Evolutionary conservation across 1,140 invertebrate species (phyloP).

Genomic region (Neotoxoptera formosana): DNA sequence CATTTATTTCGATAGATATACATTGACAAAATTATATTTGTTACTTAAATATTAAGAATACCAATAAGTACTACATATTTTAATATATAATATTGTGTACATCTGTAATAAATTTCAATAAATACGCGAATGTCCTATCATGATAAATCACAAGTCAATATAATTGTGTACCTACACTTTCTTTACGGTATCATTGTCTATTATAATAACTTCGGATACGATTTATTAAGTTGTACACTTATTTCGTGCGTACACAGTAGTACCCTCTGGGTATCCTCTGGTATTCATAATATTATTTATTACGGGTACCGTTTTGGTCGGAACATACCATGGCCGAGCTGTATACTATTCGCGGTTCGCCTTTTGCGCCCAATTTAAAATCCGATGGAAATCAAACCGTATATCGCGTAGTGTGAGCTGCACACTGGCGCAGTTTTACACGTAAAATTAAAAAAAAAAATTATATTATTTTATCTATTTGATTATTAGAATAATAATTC

Average conservation of each 20-base stretch:
- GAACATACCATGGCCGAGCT: not conserved
- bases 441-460: not conserved
- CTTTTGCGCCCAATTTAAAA: not conserved
- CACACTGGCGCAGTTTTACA: not conserved
- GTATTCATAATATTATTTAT: constrained; percentile 40
- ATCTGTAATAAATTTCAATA: not conserved
- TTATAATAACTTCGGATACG: constrained; percentile 16
- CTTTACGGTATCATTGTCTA: not conserved
- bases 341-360: not conserved
- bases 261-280: not conserved
- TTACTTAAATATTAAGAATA: not conserved
- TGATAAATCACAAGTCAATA: not conserved
- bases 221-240: not conserved
- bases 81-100: not conserved
- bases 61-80: not conserved
- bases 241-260: not conserved
- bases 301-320: not conserved
- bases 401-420: not conserved
- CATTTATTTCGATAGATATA: no score
- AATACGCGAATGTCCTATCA: not conserved
- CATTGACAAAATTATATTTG: not conserved
- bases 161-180: not conserved
- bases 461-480: not conserved
- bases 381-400: not conserved
- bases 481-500: not conserved